These are phyloP conservation scores for Eufriesea mexicana DNA, from an alignment of 1,140 invertebrate species.

Conservation along the genomic window DNA sequence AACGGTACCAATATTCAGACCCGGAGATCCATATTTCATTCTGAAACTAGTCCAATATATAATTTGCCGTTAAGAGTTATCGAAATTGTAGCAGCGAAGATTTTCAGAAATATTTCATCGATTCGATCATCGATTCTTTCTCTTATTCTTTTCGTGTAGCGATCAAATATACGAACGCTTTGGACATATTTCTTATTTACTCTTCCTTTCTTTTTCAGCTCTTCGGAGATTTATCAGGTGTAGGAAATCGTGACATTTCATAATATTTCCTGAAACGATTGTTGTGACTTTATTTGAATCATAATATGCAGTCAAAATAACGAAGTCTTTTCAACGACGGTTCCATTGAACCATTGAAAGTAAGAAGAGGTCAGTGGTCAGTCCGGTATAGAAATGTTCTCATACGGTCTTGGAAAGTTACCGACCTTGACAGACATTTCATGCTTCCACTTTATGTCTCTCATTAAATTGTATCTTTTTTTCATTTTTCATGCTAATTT, in stretches of 20 bases:
- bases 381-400: conserved; percentile 49
- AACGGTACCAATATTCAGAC: conserved; percentile 3
- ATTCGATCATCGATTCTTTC: not conserved
- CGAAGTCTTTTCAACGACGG: conserved; percentile 4
- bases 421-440: conserved; percentile 62
- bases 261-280: conserved; percentile 21
- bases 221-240: not conserved
- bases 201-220: not conserved
- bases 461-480: conserved; percentile 38
- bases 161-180: not conserved
- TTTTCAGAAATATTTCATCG: not conserved
- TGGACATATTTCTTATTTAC: not conserved
- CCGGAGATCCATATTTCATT: not conserved
- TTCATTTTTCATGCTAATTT: not conserved
- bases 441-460: not conserved
- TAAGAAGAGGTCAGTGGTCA: conserved; percentile 46
- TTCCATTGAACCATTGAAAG: conserved; percentile 14
- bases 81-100: not conserved
- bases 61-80: not conserved
- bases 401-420: conserved; percentile 60
- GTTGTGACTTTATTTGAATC: conserved; percentile 19
- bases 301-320: conserved; percentile 12
- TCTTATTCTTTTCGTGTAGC: not conserved
- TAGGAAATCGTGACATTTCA: not conserved
- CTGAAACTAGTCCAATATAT: not conserved